Conservation (phyloP, 1,140 invertebrate species). For the Microplitis mediator region DNA sequence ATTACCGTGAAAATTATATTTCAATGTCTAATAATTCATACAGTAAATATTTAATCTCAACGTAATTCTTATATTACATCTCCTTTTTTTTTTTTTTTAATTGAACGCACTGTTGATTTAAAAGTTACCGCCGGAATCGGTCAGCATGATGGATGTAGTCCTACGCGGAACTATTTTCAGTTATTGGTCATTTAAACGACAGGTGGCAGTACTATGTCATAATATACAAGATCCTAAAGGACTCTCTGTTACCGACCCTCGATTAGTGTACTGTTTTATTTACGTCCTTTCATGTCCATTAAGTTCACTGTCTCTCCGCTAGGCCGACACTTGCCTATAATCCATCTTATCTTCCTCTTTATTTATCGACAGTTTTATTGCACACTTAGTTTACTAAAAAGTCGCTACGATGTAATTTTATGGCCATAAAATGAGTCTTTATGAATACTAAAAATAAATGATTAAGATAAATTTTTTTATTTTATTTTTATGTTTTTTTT, state of each 20-base stretch:
- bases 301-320: constrained; percentile 44
- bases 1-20: constrained; percentile 7
- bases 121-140: constrained; percentile 3
- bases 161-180: constrained; percentile 38
- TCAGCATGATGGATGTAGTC: constrained; percentile 31
- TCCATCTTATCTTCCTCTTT: constrained; percentile 55
- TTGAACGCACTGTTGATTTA: neutral
- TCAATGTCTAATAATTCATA: no score
- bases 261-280: constrained; percentile 45
- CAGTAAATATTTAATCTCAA: no score
- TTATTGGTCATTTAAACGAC: constrained; percentile 30
- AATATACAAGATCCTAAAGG: neutral
- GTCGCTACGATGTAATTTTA: neutral
- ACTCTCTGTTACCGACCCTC: constrained; percentile 54
- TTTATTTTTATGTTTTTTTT: neutral
- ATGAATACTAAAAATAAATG: constrained; percentile 6
- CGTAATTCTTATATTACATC: no score
- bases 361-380: constrained; percentile 54
- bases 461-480: neutral
- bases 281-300: constrained; percentile 46
- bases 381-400: constrained; percentile 19
- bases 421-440: neutral
- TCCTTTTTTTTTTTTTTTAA: neutral
- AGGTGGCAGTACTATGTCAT: constrained; percentile 52
- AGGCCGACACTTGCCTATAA: constrained; percentile 59